phyloP scores from a whole-genome alignment of 2,113 vertebrate species.

The Channa maculata region DNA sequence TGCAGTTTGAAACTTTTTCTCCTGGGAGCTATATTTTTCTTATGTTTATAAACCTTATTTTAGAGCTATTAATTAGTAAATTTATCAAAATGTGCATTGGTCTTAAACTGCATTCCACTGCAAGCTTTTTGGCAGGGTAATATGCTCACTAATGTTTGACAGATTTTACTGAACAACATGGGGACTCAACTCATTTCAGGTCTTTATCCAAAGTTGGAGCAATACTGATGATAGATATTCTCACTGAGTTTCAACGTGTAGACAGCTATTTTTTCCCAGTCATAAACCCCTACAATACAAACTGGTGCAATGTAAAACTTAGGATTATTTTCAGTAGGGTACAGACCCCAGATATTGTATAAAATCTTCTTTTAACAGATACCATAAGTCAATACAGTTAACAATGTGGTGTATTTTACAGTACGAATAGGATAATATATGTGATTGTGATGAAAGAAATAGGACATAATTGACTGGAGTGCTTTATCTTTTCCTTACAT shows the following conservation, averaged over 20 bases:
- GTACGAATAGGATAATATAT: not conserved
- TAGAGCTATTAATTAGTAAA: constrained; percentile 40
- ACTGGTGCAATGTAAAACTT: constrained; percentile 13
- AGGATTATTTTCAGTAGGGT: not conserved
- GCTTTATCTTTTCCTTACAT: constrained; percentile 39
- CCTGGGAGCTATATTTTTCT: constrained; percentile 18
- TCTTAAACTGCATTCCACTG: constrained; percentile 42
- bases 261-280: constrained; percentile 13
- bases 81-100: constrained; percentile 50
- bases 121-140: constrained; percentile 51
- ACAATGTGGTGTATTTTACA: no score
- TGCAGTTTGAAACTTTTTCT: constrained; percentile 23
- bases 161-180: constrained; percentile 54
- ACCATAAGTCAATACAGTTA: no score
- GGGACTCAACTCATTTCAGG: constrained; percentile 37
- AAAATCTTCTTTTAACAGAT: no score
- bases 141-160: constrained; percentile 45
- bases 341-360: no score
- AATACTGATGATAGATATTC: constrained; percentile 12
- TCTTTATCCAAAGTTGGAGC: constrained; percentile 26
- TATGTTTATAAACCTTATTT: constrained; percentile 54
- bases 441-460: not conserved
- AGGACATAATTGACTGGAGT: not conserved
- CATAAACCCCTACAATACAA: constrained; percentile 12
- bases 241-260: constrained; percentile 29